Evolutionary conservation across 1,140 invertebrate genomes (phyloP), one percentile per base, ranked within the genome.

Genomic region (Sogatella furcifera): DNA sequence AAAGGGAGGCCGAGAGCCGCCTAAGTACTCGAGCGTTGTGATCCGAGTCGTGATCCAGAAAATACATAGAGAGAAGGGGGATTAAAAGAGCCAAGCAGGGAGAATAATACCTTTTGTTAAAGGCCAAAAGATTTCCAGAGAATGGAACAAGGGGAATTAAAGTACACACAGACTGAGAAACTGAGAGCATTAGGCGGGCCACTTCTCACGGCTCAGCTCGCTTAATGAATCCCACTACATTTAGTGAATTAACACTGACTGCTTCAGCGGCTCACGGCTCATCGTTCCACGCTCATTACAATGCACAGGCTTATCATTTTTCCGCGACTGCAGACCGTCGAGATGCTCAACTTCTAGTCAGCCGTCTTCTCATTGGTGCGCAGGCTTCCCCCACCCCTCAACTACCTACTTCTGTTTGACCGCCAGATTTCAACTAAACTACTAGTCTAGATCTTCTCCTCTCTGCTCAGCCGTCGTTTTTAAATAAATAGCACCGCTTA

Each of bases 91-190:
- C 34, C 42, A 52, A 43, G 56, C 44, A 46, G 56, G 34, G 60
- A 43, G 64, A 62, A 62, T 65, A 65, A 65, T 65, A 65, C 64
- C 64, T 65, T 65, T 65, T 65, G 64, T 65, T 65, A 62, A 62
- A 58, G 62, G 60, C 59, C 49, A 57, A 49, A 61, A 57, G 62
- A 55, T 64, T 61, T 59, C 62, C 61, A 62, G 57, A 52, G 55
- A 57, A 62, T 62, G 58, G 61, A 62, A 62, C 61, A 62, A 62
- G 61, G 42, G 61, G 61, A 62, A 62, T 62, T 62, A 62, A 62
- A 62, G 59, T 60, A 43, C 46, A 52, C 28, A 59, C 38, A 38
- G 49, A 22, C 52, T 6, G 24, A 55, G 53, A 54, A 42, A 54
- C 38, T 21, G 38, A 46, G 41, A 46, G 43, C 19, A 28, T 44